Percentiles rank a stretch among this genome's conserved stretches.
Evolutionary conservation across 2,888 invertebrate genomes (phyloP).

Genomic region (Alviniconcha strummeri): DNA sequence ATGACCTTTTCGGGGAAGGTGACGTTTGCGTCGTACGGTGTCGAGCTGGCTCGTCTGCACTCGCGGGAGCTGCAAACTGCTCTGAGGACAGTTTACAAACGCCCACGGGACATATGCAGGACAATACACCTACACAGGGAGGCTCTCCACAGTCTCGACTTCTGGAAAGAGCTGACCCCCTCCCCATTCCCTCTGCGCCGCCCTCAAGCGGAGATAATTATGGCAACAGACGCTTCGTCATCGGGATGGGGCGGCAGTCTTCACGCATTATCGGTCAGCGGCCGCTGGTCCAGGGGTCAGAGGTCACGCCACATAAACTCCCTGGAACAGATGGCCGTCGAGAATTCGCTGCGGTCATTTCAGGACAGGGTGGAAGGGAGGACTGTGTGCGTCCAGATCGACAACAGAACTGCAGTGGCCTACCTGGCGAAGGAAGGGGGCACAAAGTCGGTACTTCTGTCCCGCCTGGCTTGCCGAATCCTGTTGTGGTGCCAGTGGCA

Average conservation of each 20-base stretch:
- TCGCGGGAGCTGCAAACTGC: neutral
- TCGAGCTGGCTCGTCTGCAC: neutral
- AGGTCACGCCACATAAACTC: too few species aligned
- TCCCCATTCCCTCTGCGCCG: neutral
- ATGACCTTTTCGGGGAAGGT: neutral
- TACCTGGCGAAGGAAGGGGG: constrained; percentile 1
- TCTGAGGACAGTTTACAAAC: neutral
- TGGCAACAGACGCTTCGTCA: too few species aligned
- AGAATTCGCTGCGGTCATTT: too few species aligned
- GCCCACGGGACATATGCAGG: neutral
- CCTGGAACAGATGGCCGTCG: too few species aligned
- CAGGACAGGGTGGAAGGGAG: neutral
- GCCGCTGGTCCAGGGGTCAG: too few species aligned
- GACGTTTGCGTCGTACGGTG: neutral
- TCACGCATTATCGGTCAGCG: too few species aligned
- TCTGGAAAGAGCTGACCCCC: neutral
- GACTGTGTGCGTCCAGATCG: neutral
- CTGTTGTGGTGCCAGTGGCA: neutral
- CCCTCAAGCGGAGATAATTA: too few species aligned
- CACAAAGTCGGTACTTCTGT: neutral
- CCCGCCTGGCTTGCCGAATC: neutral
- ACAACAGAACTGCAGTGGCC: neutral
- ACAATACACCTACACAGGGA: neutral
- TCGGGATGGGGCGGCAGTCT: too few species aligned
- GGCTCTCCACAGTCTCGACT: neutral